Conservation (phyloP, 2,113 vertebrate genomes). For the Syngnathus typhle region DNA sequence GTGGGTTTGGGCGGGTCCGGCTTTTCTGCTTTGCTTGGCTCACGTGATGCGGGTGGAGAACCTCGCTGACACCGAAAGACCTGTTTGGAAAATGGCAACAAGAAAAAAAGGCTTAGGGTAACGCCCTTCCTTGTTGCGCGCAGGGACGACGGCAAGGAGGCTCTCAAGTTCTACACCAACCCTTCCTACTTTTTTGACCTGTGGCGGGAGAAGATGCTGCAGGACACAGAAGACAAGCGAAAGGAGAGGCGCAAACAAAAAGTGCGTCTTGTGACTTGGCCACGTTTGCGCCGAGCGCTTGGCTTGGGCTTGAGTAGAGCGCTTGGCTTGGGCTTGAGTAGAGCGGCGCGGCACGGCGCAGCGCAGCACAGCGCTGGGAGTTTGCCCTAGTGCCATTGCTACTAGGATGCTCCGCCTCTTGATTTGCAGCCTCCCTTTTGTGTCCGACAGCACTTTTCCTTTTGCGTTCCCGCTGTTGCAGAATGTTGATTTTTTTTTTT, state of each 20-base stretch:
- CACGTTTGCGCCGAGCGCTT: not conserved
- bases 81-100: too few relatives aligned
- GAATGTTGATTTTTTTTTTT: constrained; percentile 43
- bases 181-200: constrained; percentile 98
- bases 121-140: not conserved
- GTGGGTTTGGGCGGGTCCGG: constrained; percentile 57
- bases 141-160: constrained; percentile 96
- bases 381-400: not conserved
- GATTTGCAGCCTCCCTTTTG: constrained; percentile 21
- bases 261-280: constrained; percentile 65
- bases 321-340: too few relatives aligned
- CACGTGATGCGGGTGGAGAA: too few relatives aligned
- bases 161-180: constrained; percentile 97
- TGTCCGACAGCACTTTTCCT: constrained; percentile 58
- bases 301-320: too few relatives aligned
- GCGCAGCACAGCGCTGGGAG: too few relatives aligned
- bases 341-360: too few relatives aligned
- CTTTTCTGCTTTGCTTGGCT: not conserved
- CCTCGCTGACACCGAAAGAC: too few relatives aligned
- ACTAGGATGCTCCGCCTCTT: constrained; percentile 47
- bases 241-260: constrained; percentile 98
- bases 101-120: too few relatives aligned
- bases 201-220: constrained; percentile 98
- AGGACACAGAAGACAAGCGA: constrained; percentile 97
- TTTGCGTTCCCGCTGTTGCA: constrained; percentile 35